Base-by-base conservation (phyloP, 2,888 invertebrate species). In the Eupithecia subfuscata region DNA sequence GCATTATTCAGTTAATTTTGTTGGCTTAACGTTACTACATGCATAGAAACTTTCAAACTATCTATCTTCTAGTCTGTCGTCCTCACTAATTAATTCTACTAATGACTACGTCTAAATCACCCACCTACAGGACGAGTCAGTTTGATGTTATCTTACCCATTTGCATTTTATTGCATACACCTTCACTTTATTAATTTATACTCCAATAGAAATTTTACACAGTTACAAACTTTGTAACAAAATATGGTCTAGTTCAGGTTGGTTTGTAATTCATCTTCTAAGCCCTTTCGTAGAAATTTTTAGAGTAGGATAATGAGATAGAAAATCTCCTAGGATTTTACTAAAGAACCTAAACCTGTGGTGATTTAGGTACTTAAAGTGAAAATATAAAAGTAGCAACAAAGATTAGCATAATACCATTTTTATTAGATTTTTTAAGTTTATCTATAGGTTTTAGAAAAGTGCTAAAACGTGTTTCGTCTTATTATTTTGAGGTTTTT, bases 241-340 rank as follows among this genome's bases (percentile, higher is more conserved):
- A 63, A 76, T 60, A 60, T 25, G 60, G 22, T 60, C 60, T 60
- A 25, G 60, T 60, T 25, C 68, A 68, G 40, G 56, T 71, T 68
- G 40, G 67, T 65, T 56, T 69, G 71, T 60, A 70, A 74, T 78
- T 67, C 72, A 75, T 70, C 60, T 60, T 65, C 69, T 75, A 72
- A 70, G 67, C 22, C 67, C 71, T 76, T 56, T 79, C 75, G 77
- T 79, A 56, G 48, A 67, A 43, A 64, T 73, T 56, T 64, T 76
- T 37, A 52, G 56, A 73, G 68, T 70, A 43, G 16, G 69, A 63
- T 60, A 52, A 34, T 34, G 16, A 37, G 9, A 64, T 25, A 64
- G 34, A 22, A 34, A 63, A 30, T 43, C 43, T 43, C 43, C 43
- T 43, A 43, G 12, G 43, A 8, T 40, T 40, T 40, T 43, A 40